Evolutionary conservation across 1,140 invertebrate genomes (phyloP).

Genomic region (Drosophila kepulauana): DNA sequence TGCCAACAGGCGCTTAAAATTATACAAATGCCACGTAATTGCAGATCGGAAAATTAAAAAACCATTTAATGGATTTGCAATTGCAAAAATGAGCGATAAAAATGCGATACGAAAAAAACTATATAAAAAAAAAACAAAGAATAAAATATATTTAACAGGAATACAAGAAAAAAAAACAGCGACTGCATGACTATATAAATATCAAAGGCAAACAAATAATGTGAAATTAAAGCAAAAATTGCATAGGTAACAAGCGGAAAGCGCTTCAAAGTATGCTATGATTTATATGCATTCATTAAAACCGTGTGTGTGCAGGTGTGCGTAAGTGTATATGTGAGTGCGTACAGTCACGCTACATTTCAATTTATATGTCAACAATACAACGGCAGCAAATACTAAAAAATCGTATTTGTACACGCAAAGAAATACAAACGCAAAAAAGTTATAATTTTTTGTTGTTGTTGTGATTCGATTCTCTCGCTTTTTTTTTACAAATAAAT

Average conservation of each 20-base stretch:
- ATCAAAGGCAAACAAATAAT: constrained; percentile 59
- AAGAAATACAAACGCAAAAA: constrained; percentile 59
- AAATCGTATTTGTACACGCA: constrained; percentile 49
- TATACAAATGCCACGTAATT: constrained; percentile 69
- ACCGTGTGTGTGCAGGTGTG: constrained; percentile 5
- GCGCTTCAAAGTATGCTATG: constrained; percentile 73
- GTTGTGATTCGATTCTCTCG: background rate
- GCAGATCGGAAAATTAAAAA: constrained; percentile 70
- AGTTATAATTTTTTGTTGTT: constrained; percentile 33
- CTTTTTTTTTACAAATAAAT: constrained; percentile 70
- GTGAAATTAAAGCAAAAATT: constrained; percentile 73
- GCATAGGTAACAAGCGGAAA: constrained; percentile 80
- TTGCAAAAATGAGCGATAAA: constrained; percentile 41
- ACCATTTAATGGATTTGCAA: constrained; percentile 71
- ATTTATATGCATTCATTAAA: constrained; percentile 75
- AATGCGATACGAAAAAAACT: constrained; percentile 30
- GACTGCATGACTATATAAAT: constrained; percentile 32
- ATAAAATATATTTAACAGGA: constrained; percentile 1
- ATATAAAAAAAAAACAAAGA: constrained; percentile 3
- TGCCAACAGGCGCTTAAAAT: constrained; percentile 64
- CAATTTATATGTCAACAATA: constrained; percentile 81
- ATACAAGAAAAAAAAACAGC: background rate
- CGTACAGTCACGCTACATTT: constrained; percentile 59
- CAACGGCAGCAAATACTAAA: constrained; percentile 65
- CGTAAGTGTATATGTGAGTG: constrained; percentile 12